Evolutionary conservation across 1,140 invertebrate genomes (phyloP).

Genomic region (Atta cephalotes): DNA sequence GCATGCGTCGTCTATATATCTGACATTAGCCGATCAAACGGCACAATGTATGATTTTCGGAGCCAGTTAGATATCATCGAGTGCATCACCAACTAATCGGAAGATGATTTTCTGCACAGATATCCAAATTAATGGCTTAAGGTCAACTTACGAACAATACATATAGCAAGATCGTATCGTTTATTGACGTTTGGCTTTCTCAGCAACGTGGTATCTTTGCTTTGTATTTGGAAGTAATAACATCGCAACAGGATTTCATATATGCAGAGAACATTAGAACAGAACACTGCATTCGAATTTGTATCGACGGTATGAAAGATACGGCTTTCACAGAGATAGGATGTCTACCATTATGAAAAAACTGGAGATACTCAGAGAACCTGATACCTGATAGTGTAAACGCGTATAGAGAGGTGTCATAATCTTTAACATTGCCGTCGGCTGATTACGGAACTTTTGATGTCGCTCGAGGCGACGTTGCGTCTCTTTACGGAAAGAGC

Average conservation of each 20-base stretch:
- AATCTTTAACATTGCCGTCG: constrained; percentile 49
- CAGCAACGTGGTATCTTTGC: constrained; percentile 17
- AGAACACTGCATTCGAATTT: neutral
- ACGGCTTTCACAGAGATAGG: no score
- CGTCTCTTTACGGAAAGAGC: constrained; percentile 9
- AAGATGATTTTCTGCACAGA: constrained; percentile 42
- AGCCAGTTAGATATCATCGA: constrained; percentile 58
- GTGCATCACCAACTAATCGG: constrained; percentile 39
- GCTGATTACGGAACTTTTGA: constrained; percentile 50
- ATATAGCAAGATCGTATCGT: neutral
- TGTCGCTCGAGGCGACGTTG: constrained; percentile 37
- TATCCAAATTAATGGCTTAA: constrained; percentile 42
- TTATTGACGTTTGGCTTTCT: constrained; percentile 24
- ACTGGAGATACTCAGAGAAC: neutral
- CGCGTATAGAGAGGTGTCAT: constrained; percentile 4
- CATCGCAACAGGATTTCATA: constrained; percentile 16
- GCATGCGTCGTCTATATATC: constrained; percentile 76
- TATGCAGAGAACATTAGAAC: neutral
- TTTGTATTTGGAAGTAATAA: constrained; percentile 11
- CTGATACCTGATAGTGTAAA: neutral
- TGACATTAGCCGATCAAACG: constrained; percentile 71
- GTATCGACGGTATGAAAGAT: neutral
- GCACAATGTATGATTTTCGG: constrained; percentile 66
- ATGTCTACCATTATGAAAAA: neutral
- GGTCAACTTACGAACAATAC: constrained; percentile 18